Percentiles rank a stretch among this genome's conserved stretches.
phyloP scores from a whole-genome alignment of 2,797 vertebrate genomes.

The Ataeniobius toweri region DNA sequence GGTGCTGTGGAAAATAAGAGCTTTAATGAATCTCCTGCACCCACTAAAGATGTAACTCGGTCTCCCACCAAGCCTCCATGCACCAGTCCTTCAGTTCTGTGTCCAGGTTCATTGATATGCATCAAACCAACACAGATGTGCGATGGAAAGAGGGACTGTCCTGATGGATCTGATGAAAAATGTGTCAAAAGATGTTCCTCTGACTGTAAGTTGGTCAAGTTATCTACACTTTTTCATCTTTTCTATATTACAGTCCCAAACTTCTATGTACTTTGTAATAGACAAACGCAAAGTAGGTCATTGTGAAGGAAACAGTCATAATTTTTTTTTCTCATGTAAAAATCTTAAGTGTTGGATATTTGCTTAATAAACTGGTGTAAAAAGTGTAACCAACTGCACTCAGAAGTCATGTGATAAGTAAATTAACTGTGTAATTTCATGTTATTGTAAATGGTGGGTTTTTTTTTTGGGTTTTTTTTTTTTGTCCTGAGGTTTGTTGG shows the following conservation, averaged over 20 bases:
- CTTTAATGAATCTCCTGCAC: background rate
- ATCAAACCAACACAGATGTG: constrained; percentile 79
- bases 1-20: background rate
- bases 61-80: constrained; percentile 44
- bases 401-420: background rate
- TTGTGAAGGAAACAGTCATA: background rate
- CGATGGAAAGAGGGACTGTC: constrained; percentile 84
- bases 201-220: constrained; percentile 64
- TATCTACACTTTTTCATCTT: background rate
- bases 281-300: background rate
- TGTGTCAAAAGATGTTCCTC: constrained; percentile 75
- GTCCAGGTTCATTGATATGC: constrained; percentile 75
- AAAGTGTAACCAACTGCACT: background rate
- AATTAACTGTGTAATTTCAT: background rate
- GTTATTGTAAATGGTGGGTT: too few relatives aligned
- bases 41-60: background rate
- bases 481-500: background rate
- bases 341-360: too few relatives aligned
- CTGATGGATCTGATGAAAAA: constrained; percentile 85
- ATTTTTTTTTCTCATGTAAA: background rate
- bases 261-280: too few relatives aligned
- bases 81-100: constrained; percentile 75
- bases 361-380: background rate
- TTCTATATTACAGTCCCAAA: too few relatives aligned
- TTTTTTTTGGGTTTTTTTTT: too few relatives aligned